Base-by-base conservation (phyloP, 2,113 vertebrate genomes). In the Rhinolophus sinicus region DNA sequence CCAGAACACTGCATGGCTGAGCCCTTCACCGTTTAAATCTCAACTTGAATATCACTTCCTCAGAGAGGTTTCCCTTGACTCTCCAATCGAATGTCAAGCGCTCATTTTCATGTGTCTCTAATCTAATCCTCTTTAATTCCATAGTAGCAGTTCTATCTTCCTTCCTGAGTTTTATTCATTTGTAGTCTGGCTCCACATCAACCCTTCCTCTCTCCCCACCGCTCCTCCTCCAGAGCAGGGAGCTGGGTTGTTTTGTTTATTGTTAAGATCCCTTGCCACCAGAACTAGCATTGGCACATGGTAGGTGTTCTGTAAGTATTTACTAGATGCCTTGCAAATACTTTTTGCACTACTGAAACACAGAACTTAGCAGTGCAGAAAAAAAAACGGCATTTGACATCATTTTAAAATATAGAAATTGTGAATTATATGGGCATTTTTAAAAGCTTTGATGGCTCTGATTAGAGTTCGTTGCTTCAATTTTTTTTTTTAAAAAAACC, bases 391-490 rank as follows among this genome's bases (percentile, higher is more conserved):
- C 19, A 90, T 33, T 91, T 90, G 94, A 88, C 69, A 93, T 88
- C 76, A 90, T 92, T 95, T 83, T 54, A 91, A 93, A 91, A 77
- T 24, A 73, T 30, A 95, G 58, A 95, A 75, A 77, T 70, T 92
- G 58, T 92, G 89, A 88, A 89, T 76, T 87, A 54, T 69, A 67
- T 40, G 47, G 78, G n/a, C 60, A 96, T 89, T 96, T 97, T 86
- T 8, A 83, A 97, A 93, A 87, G 30, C 80, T 93, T 94, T 97
- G 64, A 92, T 97, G 86, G 52, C 95, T 97, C 90, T 95, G 78
- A 97, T 95, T 94, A 75, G 47, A 95, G 44, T 80, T 92, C n/a
- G n/a, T 77, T 67, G 64, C 18, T 97, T 93, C 64, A 87, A 65
- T 94, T 96, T 64, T 81, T 82, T 60, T 94, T 96, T 64, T 81